Conservation (phyloP, 2,113 vertebrate genomes). For the Eolophus roseicapilla region DNA sequence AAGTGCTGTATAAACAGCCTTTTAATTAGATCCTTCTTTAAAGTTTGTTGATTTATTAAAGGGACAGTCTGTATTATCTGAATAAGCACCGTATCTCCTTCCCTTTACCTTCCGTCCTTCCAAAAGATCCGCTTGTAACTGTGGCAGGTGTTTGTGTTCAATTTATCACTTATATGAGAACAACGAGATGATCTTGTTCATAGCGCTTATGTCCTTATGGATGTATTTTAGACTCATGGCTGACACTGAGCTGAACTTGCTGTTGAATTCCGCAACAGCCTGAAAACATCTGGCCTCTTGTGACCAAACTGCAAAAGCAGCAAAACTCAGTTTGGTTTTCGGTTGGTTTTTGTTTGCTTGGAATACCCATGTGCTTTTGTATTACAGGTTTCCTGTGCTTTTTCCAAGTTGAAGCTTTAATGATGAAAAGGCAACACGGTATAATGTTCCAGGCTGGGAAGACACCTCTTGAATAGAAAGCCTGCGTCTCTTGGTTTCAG, state of each 20-base stretch:
- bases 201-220: background rate
- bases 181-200: background rate
- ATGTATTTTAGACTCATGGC: background rate
- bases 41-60: background rate
- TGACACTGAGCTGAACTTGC: background rate
- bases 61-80: background rate
- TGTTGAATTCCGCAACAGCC: background rate
- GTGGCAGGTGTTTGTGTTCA: background rate
- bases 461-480: background rate
- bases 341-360: background rate
- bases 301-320: background rate
- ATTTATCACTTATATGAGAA: background rate
- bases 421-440: accelerated
- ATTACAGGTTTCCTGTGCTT: background rate
- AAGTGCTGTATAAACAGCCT: background rate
- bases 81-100: background rate
- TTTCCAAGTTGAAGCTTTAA: background rate
- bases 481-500: background rate
- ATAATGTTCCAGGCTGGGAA: background rate
- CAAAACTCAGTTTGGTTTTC: background rate
- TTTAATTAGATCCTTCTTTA: background rate
- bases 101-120: background rate
- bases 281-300: background rate
- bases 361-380: background rate
- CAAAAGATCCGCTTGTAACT: background rate